Percentiles rank a stretch among this genome's conserved stretches.
Conservation (phyloP, 1,140 invertebrate species). For the Papilio polytes region DNA sequence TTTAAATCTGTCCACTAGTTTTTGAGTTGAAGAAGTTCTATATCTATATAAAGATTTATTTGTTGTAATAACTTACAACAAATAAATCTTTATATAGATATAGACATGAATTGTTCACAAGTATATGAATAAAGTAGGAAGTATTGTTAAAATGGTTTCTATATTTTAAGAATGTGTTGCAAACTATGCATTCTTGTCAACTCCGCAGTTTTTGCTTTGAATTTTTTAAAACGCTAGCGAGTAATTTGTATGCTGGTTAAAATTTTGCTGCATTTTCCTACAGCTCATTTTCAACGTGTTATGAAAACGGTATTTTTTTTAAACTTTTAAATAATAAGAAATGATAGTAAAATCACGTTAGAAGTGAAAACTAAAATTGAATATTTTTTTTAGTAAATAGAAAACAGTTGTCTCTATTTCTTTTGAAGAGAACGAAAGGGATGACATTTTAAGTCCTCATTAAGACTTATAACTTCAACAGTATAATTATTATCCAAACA, state of each 20-base stretch:
- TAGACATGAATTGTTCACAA: neutral
- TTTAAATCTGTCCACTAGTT: too few species aligned
- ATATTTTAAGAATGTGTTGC: neutral
- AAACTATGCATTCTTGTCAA: neutral
- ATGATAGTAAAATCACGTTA: neutral
- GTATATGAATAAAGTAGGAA: neutral
- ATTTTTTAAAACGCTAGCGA: neutral
- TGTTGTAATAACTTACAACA: too few species aligned
- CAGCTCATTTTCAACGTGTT: slow-evolving; percentile 8
- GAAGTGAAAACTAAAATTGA: neutral
- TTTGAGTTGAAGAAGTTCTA: too few species aligned
- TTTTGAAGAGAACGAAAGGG: too few species aligned
- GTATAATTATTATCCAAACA: neutral
- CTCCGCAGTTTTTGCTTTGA: slow-evolving; percentile 10
- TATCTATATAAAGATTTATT: too few species aligned
- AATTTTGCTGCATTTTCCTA: neutral
- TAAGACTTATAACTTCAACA: neutral
- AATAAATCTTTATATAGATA: too few species aligned
- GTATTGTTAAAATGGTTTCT: neutral
- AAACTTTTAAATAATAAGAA: neutral
- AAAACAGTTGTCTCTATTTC: neutral
- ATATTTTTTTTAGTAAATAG: neutral
- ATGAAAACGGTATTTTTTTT: neutral
- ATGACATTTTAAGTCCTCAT: too few species aligned
- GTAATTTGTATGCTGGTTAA: slow-evolving; percentile 7